Base-by-base conservation (phyloP, 2,797 vertebrate genomes). In the Scolopax bukidnonensis region DNA sequence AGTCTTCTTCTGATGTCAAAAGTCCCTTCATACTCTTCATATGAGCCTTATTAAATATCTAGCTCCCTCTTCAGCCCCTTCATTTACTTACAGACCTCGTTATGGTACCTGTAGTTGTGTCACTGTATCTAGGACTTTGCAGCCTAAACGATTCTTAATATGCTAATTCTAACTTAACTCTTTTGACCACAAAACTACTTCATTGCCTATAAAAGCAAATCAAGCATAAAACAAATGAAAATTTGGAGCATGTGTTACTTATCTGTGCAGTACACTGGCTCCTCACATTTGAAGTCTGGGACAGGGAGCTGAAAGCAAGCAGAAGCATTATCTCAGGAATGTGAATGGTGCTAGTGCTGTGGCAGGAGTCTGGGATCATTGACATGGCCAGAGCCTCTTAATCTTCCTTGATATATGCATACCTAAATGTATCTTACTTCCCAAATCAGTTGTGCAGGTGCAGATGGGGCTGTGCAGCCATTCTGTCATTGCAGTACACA, bases 111-210 rank as follows among this genome's bases (percentile, higher is more conserved):
- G 30, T 1, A 2, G 13, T 48, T 76, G 38, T 74, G 32, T 32
- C 43, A 10, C 25, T n/a, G 15, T 36, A 47, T 68, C 38, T 68
- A 17, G 64, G 60, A 48, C 51, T 89, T 83, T 1, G 1, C 38
- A 64, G 60, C 17, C 85, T 27, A 43, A 28, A 24, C 0, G 0
- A 32, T 57, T 67, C 40, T 74, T 43, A 2, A 2, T 10, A 8
- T 57, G 5, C 21, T 41, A 82, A 40, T 90, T 65, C 32, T 61
- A 63, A 56, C 16, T 23, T 57, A 57, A 27, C 16, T 25, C 67
- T 45, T 36, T 90, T 63, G 36, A 43, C 51, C 36, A 90, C 51
- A 50, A 60, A 87, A 78, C 16, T 38, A 32, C 71, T 65, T 84
- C 14, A 8, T 45, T 69, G 33, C 18, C 43, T 70, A 6, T 76